Base-by-base conservation (phyloP, 2,888 invertebrate species). In the Falcaria lacertinaria region DNA sequence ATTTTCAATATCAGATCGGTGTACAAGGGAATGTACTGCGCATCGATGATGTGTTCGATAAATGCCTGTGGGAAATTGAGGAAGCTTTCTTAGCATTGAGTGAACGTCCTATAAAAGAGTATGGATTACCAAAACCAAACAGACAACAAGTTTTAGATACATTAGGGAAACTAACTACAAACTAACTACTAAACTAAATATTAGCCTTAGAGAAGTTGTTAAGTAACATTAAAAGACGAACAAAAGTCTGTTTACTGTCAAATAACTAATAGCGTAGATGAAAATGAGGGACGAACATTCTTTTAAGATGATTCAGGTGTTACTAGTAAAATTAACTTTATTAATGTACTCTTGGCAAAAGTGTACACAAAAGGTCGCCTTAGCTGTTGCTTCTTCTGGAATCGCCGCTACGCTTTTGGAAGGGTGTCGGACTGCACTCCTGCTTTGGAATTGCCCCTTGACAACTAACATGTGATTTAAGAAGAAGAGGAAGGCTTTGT, bases 361-460 rank as follows among this genome's bases (percentile, higher is more conserved):
- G 47, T 46, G 42, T 15, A 45, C 44, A n/a, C 44, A 8, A 25
- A 40, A 33, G 46, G 8, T 52, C 13, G 52, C 52, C 41, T 42
- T 48, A 15, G 47, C 50, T 33, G 37, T 52, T 4, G 48, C 51
- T 32, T 53, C 52, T 14, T 53, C 57, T 2, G 48, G 49, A 33
- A 54, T 54, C 42, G 51, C 54, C 4, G 54, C 50, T 17, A 52
- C 46, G 43, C 46, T 52, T 43, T 17, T 54, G 19, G 52, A 52
- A 45, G 48, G 52, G 14, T 45, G 54, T 11, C 33, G 50, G 41
- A 50, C 48, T n/a, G 1, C 52, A 50, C 49, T 54, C n/a, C 53
- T 43, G 41, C 17, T 41, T 43, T 47, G 15, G 42, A 44, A 34
- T 41, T 47, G 40, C 47, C 47, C 34, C 44, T 52, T 39, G 25